Base-by-base conservation (phyloP, 2,113 vertebrate species). In the Neolamprologus hecqui region DNA sequence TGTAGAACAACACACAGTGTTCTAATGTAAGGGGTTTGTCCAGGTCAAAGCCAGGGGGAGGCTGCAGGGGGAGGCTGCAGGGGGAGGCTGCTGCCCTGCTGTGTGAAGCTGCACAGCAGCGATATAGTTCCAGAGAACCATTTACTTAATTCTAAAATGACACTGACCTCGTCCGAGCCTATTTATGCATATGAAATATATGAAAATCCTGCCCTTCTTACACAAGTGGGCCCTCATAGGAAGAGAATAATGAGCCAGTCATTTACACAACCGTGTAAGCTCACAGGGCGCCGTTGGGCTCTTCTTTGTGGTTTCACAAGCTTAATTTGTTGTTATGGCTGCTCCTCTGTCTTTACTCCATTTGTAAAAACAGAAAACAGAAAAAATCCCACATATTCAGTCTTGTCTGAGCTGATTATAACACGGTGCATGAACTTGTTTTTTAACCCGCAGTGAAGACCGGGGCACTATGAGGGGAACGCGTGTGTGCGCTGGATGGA, bases 341-440 rank as follows among this genome's bases (percentile, higher is more conserved):
- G 53, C 86, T 73, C 17, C 45, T 75, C 63, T 83, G 6, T 33
- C 80, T 95, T 93, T 89, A 82, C 89, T 87, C 88, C 82, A 3
- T 85, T 88, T 88, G 63, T 21, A 84, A 84, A 10, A 73, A 57
- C 88, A 47, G 57, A 45, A 65, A 65, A 3, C 57, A 60, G 57
- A 80, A 57, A 75, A 79, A 53, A 73, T 40, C 35, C 65, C 88
- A 84, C 81, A 91, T 88, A 89, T 96, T 90, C 91, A 88, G 87
- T 86, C 91, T 87, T 95, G 94, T 96, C 93, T 86, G 81, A 79
- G 92, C 70, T 83, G 84, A 96, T 96, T 94, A 95, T 75, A 88
- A 83, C 90, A 90, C 2, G 90, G 79, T 95, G 87, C 90, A 89
- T 94, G 94, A 90, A 88, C 93, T 93, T 94, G 92, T 94, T 96